Evolutionary conservation across 1,140 invertebrate genomes (phyloP).

Genomic region (Harpegnathos saltator): DNA sequence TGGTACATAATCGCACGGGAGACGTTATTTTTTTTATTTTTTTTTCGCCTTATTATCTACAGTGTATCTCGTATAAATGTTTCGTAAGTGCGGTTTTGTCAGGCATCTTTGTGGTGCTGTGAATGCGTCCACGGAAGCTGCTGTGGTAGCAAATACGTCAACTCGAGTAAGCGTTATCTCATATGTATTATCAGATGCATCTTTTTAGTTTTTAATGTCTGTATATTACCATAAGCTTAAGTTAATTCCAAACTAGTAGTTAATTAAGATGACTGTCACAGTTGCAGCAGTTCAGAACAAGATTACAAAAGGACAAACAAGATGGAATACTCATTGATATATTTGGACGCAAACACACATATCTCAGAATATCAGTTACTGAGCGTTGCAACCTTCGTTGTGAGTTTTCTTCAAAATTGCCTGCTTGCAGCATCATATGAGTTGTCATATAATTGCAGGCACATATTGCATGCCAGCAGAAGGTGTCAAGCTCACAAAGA

Average conservation of each 20-base stretch:
- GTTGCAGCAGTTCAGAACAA: constrained; percentile 78
- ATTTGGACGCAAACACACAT: constrained; percentile 95
- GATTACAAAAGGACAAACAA: constrained; percentile 67
- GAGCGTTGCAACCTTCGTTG: constrained; percentile 98
- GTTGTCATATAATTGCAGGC: constrained; percentile 86
- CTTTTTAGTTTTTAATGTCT: not conserved
- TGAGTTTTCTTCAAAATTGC: constrained; percentile 85
- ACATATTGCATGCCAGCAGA: constrained; percentile 98
- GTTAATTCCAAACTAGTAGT: not conserved
- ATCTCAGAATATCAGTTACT: constrained; percentile 97
- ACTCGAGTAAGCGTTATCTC: constrained; percentile 50
- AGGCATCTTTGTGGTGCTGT: constrained; percentile 13
- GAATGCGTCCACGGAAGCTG: constrained; percentile 56
- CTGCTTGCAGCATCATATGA: not conserved
- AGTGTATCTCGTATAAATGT: constrained; percentile 56
- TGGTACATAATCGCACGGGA: too few species aligned
- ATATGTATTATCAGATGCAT: not conserved
- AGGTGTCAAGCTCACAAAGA: constrained; percentile 93
- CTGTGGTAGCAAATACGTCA: constrained; percentile 6
- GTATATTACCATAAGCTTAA: not conserved
- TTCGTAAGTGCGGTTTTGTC: constrained; percentile 51
- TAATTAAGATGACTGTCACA: constrained; percentile 61
- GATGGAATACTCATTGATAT: constrained; percentile 90
- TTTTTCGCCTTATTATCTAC: too few species aligned
- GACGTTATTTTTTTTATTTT: too few species aligned